Evolutionary conservation across 2,113 vertebrate species (phyloP).

Genomic region (Gnathonemus longibarbis): DNA sequence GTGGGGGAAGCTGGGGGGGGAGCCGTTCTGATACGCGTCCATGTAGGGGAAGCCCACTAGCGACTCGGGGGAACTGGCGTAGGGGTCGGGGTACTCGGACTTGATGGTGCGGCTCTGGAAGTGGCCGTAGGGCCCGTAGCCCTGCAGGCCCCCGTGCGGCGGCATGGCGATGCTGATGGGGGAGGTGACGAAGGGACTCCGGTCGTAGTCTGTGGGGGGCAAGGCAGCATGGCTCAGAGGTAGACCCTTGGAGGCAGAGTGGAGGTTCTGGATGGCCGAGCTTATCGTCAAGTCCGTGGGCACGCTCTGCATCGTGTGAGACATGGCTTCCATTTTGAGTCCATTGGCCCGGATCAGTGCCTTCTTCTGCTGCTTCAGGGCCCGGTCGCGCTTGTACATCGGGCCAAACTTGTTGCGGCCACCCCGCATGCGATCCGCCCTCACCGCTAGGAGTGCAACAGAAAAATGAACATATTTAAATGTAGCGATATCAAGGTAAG

Average conservation of each 20-base stretch:
- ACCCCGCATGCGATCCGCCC: conserved; percentile 93
- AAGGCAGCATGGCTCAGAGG: conserved; percentile 90
- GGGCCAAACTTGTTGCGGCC: conserved; percentile 98
- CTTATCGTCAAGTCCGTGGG: conserved; percentile 92
- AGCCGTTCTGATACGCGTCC: conserved; percentile 82
- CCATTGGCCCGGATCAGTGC: conserved; percentile 94
- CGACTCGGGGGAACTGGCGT: conserved; percentile 94
- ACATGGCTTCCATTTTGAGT: conserved; percentile 96
- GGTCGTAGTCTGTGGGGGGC: conserved; percentile 91
- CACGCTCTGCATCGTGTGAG: conserved; percentile 90
- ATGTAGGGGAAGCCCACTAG: conserved; percentile 91
- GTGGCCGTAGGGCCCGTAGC: conserved; percentile 88
- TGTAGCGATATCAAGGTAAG: background rate
- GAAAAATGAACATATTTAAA: background rate
- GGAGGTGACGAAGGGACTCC: conserved; percentile 91
- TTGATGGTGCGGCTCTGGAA: conserved; percentile 96
- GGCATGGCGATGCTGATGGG: conserved; percentile 98
- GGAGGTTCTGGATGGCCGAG: conserved; percentile 94
- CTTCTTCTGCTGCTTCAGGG: conserved; percentile 96
- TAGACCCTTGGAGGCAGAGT: conserved; percentile 92
- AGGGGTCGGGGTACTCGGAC: conserved; percentile 95
- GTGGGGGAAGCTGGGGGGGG: conserved; percentile 87
- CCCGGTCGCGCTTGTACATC: conserved; percentile 98
- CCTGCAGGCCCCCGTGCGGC: conserved; percentile 82
- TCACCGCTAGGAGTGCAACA: conserved; percentile 67